phyloP scores from a whole-genome alignment of 2,888 invertebrate species.

The Resseliella maxima region DNA sequence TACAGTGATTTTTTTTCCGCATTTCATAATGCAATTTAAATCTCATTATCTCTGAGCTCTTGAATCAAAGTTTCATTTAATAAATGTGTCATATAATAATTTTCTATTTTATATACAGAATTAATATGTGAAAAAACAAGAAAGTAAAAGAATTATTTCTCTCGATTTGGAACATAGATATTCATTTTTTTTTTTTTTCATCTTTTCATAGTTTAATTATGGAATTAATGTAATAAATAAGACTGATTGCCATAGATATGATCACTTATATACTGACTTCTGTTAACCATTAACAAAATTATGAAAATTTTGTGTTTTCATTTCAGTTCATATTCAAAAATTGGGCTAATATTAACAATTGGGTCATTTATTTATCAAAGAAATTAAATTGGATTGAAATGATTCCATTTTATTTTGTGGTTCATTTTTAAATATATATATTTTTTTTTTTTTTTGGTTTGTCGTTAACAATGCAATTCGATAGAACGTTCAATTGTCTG shows the following conservation, averaged over 20 bases:
- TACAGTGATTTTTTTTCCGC: neutral
- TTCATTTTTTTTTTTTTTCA: neutral
- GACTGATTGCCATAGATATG: slow-evolving; percentile 45
- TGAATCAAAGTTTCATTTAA: neutral
- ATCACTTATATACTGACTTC: neutral
- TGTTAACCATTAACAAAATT: neutral
- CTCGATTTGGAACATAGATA: neutral
- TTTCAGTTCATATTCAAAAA: neutral
- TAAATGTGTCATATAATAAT: no score
- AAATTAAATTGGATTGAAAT: neutral
- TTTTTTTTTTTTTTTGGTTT: neutral
- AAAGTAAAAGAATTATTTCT: neutral
- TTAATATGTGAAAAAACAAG: neutral
- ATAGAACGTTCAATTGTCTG: slow-evolving; percentile 1
- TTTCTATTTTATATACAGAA: neutral
- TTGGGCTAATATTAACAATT: neutral
- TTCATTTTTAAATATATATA: neutral
- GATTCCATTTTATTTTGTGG: neutral
- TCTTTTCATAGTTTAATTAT: neutral
- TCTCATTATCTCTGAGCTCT: neutral
- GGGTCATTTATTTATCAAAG: neutral
- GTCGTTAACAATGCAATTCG: neutral
- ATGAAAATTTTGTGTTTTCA: neutral
- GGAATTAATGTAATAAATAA: neutral
- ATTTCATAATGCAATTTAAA: slow-evolving; percentile 1